Base-by-base conservation (phyloP, 2,113 vertebrate genomes). In the Tympanuchus pallidicinctus region DNA sequence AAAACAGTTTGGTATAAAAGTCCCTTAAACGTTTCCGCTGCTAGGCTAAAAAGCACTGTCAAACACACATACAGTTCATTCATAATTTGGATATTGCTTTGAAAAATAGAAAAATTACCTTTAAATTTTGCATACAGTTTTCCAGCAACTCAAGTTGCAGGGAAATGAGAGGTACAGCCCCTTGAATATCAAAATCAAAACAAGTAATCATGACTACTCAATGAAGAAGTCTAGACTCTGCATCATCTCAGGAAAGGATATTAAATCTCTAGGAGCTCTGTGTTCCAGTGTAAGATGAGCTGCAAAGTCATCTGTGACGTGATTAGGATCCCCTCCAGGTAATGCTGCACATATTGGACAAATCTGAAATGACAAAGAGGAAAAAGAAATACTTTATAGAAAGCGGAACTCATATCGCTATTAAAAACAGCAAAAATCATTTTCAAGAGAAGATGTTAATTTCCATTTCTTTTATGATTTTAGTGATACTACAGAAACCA, bases 281-380 rank as follows among this genome's bases (percentile, higher is more conserved):
- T 99, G 99, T 98, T 99, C 99, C 96, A 99, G 99, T 97, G 99
- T 99, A 97, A 99, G 99, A 98, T 99, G 99, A 98, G 99, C 99
- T 97, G 99, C 99, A 93, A 99, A 99, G 98, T 99, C 99, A 96
- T 99, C 99, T 65, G 99, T 99, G 95, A 99, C 99, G 52, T 99
- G 99, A 98, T 99, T 99, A 7, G 99, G 99, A 97, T 99, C 99
- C 40, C 99, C 99, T 97, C 99, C 99, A 92, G 99, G 99, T 98
- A 99, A 98, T 67, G 99, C 99, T 95, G 99, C 99, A 97, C 99
- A 99, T 97, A 99, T 99, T 78, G 99, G 99, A 98, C 99, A 99
- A 94, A 99, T 99, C 99, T 99, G 98, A 91, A 98, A 98, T 0
- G 63, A 97, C 24, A 97, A 94, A 97, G 66, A 91, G 67, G 42